Evolutionary conservation across 2,888 invertebrate species (phyloP), one percentile per base, ranked within the genome.

Genomic region (Agrochola circellaris): DNA sequence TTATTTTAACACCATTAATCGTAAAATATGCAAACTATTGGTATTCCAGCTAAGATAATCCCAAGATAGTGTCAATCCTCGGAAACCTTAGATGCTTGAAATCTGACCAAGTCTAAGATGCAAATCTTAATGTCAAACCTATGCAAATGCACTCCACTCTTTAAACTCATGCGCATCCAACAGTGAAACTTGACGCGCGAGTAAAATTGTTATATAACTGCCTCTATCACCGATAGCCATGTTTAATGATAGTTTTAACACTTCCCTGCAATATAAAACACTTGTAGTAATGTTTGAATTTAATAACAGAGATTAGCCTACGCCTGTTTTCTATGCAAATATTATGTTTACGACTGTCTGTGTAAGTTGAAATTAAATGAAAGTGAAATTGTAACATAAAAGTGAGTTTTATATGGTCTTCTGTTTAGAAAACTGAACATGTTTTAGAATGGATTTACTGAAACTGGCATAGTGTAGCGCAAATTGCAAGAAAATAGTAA

Each of bases 261-360:
- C 67, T 61, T 70, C 7, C 17, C 34, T 7, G 67, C 34, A 15
- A 56, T 65, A 51, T 65, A 38, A 73, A 77, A 56, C 45, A 82
- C 54, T 30, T 67, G 13, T 1, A n/a, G 20, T 85, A 17, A 72
- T 65, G 56, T 51, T 45, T 61, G 54, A 13, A 64, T 58, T 62
- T 81, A 79, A 84, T 81, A 79, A 61, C 58, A 84, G 30, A 42
- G 30, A 66, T 83, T 66, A 51, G 2, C 15, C 56, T 60, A 38
- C 51, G 11, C 6, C 30, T 1, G 56, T 67, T 85, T 73, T 82
- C 65, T 82, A 83, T 86, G 83, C 66, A 51, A 77, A 86, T 77
- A 70, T 73, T 62, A 60, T 73, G 62, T 56, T n/a, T 42, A 23
- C 62, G 48, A 62, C 6, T 23, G 34, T 42, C 13, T 65, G 34